Conservation (phyloP, 2,888 invertebrate genomes). For the Sphaerophoria taeniata region DNA sequence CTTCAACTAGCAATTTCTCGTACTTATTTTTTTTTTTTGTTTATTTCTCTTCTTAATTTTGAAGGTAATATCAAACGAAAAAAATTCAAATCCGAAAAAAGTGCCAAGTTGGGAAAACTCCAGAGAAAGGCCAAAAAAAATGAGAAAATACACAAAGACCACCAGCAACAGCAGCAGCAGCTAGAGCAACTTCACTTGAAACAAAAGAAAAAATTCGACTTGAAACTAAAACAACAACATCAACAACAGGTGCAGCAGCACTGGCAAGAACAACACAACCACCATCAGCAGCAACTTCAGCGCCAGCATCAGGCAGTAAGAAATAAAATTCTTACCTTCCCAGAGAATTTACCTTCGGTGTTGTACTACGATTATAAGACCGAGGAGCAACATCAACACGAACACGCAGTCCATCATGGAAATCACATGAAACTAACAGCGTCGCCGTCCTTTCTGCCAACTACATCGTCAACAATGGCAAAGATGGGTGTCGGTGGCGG, state of each 20-base stretch:
- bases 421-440: conserved; percentile 57
- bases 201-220: conserved; percentile 65
- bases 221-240: conserved; percentile 61
- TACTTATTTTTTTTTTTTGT: not conserved
- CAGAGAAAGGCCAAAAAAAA: conserved; percentile 76
- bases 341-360: conserved; percentile 81
- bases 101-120: conserved; percentile 63
- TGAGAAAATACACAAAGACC: conserved; percentile 77
- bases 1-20: not conserved
- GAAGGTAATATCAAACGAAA: conserved; percentile 70
- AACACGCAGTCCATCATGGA: conserved; percentile 80
- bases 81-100: conserved; percentile 75
- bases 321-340: conserved; percentile 80
- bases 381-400: conserved; percentile 81
- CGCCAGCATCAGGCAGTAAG: conserved; percentile 51
- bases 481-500: not conserved
- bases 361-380: conserved; percentile 82
- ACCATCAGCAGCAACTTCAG: conserved; percentile 48
- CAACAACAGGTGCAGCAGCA: conserved; percentile 18
- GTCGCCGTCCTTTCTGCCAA: conserved; percentile 16
- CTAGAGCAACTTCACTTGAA: conserved; percentile 59
- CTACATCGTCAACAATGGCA: not conserved
- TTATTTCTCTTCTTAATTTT: conserved; percentile 16
- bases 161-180: conserved; percentile 70
- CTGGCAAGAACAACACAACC: conserved; percentile 49